Conservation (phyloP, 2,888 invertebrate genomes). For the Phymatocera aterrima region DNA sequence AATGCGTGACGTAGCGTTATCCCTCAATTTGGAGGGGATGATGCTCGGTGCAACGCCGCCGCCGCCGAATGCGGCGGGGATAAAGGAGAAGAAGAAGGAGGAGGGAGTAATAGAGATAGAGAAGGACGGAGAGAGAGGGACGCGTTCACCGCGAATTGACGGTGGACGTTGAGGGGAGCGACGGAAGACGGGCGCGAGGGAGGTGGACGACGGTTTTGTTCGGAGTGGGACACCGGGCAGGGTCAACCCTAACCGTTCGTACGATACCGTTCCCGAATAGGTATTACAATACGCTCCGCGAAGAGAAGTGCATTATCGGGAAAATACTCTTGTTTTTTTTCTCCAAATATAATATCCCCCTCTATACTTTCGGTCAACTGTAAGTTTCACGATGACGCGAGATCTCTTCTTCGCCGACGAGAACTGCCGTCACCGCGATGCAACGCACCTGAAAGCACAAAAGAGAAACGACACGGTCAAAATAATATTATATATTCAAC, state of each 20-base stretch:
- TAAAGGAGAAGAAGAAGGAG: slow-evolving; percentile 41
- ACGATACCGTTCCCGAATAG: not conserved
- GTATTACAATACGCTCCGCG: not conserved
- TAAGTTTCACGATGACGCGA: not conserved
- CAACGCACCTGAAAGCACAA: slow-evolving; percentile 41
- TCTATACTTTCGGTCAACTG: not conserved
- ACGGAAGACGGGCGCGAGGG: not conserved
- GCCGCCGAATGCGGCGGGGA: slow-evolving; percentile 51
- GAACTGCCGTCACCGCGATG: not conserved
- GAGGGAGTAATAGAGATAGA: slow-evolving; percentile 34
- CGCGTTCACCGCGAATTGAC: slow-evolving; percentile 27
- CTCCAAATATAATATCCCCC: not conserved
- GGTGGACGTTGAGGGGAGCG: slow-evolving; percentile 37
- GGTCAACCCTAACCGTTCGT: slow-evolving; percentile 5
- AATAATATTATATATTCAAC: not conserved
- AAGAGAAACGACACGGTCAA: slow-evolving; percentile 16
- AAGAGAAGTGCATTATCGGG: not conserved
- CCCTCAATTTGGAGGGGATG: slow-evolving; percentile 10
- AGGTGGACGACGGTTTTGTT: not conserved
- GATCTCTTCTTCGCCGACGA: not conserved
- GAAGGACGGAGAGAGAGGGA: slow-evolving; percentile 53
- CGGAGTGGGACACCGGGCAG: slow-evolving; percentile 26
- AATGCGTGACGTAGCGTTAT: slow-evolving; percentile 63
- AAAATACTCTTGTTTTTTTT: not conserved
- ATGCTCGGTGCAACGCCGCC: slow-evolving; percentile 50